phyloP scores from a whole-genome alignment of 2,797 vertebrate species.

The Brachyalestes nurse region DNA sequence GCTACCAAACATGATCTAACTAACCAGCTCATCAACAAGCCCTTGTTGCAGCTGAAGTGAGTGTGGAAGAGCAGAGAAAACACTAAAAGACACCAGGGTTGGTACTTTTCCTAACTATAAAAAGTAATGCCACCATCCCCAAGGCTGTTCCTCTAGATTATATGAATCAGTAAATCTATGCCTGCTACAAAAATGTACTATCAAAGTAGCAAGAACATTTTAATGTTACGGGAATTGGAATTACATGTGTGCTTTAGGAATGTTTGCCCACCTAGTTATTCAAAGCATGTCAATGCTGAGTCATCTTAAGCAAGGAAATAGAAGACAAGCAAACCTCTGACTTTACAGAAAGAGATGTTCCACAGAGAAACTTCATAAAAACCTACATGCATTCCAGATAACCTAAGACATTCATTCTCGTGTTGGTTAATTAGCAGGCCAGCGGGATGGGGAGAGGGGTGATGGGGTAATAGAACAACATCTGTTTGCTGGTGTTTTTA shows the following conservation, averaged over 20 bases:
- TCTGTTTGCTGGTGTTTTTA: slow-evolving; percentile 70
- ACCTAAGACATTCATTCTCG: slow-evolving; percentile 32
- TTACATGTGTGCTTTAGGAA: background rate
- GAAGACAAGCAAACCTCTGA: slow-evolving; percentile 7
- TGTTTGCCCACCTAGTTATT: background rate
- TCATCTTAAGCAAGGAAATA: slow-evolving; percentile 4
- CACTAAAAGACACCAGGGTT: background rate
- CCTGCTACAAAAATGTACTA: background rate
- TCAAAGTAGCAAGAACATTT: background rate
- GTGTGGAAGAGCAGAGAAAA: background rate
- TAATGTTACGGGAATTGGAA: background rate
- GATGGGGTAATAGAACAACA: slow-evolving; percentile 37
- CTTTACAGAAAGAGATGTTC: slow-evolving; percentile 29
- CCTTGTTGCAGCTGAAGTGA: background rate
- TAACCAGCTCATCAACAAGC: background rate
- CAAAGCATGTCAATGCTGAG: background rate
- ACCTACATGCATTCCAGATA: slow-evolving; percentile 31
- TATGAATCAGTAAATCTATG: background rate
- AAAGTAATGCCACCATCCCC: too few relatives aligned
- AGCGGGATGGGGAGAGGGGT: slow-evolving; percentile 60
- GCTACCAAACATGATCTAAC: background rate
- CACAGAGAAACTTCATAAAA: slow-evolving; percentile 20
- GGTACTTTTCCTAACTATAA: background rate
- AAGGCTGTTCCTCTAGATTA: background rate
- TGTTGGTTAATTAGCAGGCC: slow-evolving; percentile 68